These are phyloP conservation scores for Ceramica pisi DNA, from an alignment of 2,888 invertebrate species.

Conservation along the genomic window DNA sequence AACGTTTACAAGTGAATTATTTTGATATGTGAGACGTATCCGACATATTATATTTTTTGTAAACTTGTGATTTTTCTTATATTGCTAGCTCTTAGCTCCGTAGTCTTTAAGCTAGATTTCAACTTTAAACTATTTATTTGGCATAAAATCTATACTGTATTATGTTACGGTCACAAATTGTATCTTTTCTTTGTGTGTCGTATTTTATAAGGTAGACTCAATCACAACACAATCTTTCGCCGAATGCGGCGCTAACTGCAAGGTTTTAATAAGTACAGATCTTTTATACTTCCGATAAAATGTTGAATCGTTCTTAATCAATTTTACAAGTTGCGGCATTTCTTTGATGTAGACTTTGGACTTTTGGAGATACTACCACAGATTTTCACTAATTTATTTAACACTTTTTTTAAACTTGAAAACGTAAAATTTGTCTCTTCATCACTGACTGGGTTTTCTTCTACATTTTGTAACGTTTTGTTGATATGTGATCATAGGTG, in stretches of 20 bases:
- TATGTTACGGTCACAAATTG: constrained; percentile 82
- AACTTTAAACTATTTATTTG: constrained; percentile 84
- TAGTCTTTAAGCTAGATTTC: constrained; percentile 89
- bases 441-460: constrained; percentile 49
- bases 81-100: constrained; percentile 86
- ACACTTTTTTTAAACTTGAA: constrained; percentile 33
- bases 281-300: constrained; percentile 52
- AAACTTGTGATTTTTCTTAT: constrained; percentile 88
- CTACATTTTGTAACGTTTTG: constrained; percentile 54
- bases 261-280: constrained; percentile 61
- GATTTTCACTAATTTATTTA: constrained; percentile 54
- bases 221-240: constrained; percentile 42
- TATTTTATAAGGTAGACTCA: constrained; percentile 53
- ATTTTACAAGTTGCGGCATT: constrained; percentile 52
- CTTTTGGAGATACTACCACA: constrained; percentile 63
- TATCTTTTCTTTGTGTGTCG: constrained; percentile 62
- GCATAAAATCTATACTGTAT: constrained; percentile 73
- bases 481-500: constrained; percentile 73
- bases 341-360: constrained; percentile 44
- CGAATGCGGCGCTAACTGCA: constrained; percentile 58
- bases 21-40: constrained; percentile 83
- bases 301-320: constrained; percentile 53
- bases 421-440: constrained; percentile 45
- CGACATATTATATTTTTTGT: constrained; percentile 76
- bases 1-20: constrained; percentile 80